A percentile compares a stretch with the other conserved stretches of the same genome.
These are phyloP conservation scores for Frankliniella intonsa DNA, from an alignment of 2,888 invertebrate species.

Conservation along the genomic window DNA sequence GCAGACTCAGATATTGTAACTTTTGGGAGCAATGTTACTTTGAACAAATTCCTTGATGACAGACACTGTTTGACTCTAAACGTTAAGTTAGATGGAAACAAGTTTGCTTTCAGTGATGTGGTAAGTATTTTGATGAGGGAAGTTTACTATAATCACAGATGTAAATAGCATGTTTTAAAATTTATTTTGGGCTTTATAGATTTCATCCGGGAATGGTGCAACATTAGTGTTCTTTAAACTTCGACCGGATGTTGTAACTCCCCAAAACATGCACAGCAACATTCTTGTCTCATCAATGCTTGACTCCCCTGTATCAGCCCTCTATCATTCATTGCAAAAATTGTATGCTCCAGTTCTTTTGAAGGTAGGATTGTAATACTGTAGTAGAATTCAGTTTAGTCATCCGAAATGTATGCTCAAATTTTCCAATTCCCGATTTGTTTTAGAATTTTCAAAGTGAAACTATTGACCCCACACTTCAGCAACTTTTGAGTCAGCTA, in stretches of 20 bases:
- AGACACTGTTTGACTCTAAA: conserved; percentile 34
- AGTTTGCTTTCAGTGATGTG: conserved; percentile 31
- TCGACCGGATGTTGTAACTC: conserved; percentile 53
- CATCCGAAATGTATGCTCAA: too few relatives aligned
- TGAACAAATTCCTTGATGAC: conserved; percentile 34
- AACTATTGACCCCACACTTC: conserved; percentile 49
- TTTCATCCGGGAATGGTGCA: conserved; percentile 32
- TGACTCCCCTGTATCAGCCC: conserved; percentile 55
- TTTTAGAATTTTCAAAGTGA: not conserved
- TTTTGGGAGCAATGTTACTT: conserved; percentile 28
- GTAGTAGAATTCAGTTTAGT: not conserved
- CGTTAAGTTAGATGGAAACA: conserved; percentile 29
- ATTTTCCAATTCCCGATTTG: not conserved
- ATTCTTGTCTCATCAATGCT: conserved; percentile 57
- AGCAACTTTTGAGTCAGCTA: conserved; percentile 48
- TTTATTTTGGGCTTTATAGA: conserved; percentile 28
- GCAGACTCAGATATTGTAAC: not conserved
- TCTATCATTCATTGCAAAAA: conserved; percentile 59
- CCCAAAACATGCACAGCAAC: conserved; percentile 54
- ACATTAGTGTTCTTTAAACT: conserved; percentile 58
- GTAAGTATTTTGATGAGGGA: conserved; percentile 19
- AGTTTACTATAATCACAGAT: not conserved
- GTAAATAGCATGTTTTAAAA: not conserved
- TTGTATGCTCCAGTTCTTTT: conserved; percentile 53
- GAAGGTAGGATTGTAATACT: conserved; percentile 41